Evolutionary conservation across 2,888 invertebrate species (phyloP).

Genomic region (Phanerotoma sp.): DNA sequence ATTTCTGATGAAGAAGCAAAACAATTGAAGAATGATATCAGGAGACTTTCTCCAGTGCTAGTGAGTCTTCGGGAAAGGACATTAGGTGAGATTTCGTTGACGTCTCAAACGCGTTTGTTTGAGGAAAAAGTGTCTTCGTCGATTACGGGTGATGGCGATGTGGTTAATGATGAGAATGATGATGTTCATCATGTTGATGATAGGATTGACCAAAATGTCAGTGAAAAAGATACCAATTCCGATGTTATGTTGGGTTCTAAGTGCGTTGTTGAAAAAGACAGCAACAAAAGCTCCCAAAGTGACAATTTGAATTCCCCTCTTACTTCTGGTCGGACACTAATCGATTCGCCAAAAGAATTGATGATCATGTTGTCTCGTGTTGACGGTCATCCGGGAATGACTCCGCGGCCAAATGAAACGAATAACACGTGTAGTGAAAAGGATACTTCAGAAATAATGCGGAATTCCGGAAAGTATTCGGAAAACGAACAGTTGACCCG

Average conservation of each 20-base stretch:
- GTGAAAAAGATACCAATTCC: neutral
- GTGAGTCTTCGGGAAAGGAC: slow-evolving; percentile 53
- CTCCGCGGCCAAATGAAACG: too few relatives aligned
- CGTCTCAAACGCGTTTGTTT: slow-evolving; percentile 38
- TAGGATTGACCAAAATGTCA: neutral
- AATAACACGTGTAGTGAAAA: too few relatives aligned
- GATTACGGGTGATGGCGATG: too few relatives aligned
- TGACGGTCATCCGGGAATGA: slow-evolving; percentile 23
- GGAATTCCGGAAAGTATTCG: slow-evolving; percentile 23
- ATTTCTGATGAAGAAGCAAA: slow-evolving; percentile 50
- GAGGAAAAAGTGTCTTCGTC: slow-evolving; percentile 13
- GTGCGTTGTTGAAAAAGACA: slow-evolving; percentile 2
- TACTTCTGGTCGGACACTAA: too few relatives aligned
- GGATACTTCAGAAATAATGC: neutral
- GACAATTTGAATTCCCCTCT: too few relatives aligned
- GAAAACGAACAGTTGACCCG: slow-evolving; percentile 31
- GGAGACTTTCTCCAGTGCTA: slow-evolving; percentile 51
- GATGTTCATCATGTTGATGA: too few relatives aligned
- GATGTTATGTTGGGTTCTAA: neutral
- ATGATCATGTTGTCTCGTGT: slow-evolving; percentile 43
- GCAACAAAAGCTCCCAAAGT: neutral
- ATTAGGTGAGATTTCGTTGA: slow-evolving; percentile 52
- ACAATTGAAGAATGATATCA: slow-evolving; percentile 49
- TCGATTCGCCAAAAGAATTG: slow-evolving; percentile 26
- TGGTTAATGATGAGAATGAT: too few relatives aligned